A percentile compares a stretch with the other conserved stretches of the same genome.
phyloP scores from a whole-genome alignment of 2,888 invertebrate species.

The Pogonocherus hispidulus region DNA sequence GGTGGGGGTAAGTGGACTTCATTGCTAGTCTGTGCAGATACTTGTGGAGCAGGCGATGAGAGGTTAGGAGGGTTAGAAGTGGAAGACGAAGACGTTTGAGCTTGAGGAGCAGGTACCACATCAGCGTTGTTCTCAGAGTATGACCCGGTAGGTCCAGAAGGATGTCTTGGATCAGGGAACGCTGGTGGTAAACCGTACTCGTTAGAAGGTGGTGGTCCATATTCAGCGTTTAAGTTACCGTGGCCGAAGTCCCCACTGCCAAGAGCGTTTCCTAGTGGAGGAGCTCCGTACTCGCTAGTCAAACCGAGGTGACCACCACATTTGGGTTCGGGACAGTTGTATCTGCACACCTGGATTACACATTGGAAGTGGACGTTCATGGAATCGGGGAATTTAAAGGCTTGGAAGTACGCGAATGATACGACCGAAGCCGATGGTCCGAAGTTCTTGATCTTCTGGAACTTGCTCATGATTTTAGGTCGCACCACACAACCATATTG shows the following conservation, averaged over 20 bases:
- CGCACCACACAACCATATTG: conserved; percentile 94
- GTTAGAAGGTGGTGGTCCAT: conserved; percentile 79
- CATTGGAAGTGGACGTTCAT: conserved; percentile 99
- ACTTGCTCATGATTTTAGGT: conserved; percentile 95
- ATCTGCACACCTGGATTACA: conserved; percentile 94
- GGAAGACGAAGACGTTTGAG: conserved; percentile 78
- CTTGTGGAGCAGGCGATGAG: conserved; percentile 72
- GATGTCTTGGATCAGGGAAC: conserved; percentile 90
- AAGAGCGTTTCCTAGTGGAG: conserved; percentile 67
- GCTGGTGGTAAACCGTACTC: conserved; percentile 84
- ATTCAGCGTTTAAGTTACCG: conserved; percentile 73
- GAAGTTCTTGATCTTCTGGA: conserved; percentile 96
- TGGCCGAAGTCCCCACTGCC: conserved; percentile 66
- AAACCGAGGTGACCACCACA: conserved; percentile 78
- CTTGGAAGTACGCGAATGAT: conserved; percentile 96
- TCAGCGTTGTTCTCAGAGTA: conserved; percentile 88
- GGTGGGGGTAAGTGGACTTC: conserved; percentile 88
- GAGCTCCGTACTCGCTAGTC: conserved; percentile 77
- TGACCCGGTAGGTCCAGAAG: conserved; percentile 82
- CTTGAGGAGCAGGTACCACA: conserved; percentile 85
- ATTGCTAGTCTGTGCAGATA: conserved; percentile 73
- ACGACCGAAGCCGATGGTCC: conserved; percentile 95
- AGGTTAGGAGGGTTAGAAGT: conserved; percentile 77
- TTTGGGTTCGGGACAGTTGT: conserved; percentile 93
- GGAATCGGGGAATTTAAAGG: conserved; percentile 96